Evolutionary conservation across 1,140 invertebrate species (phyloP).

Genomic region (Stenopsyche tienmushanensis): DNA sequence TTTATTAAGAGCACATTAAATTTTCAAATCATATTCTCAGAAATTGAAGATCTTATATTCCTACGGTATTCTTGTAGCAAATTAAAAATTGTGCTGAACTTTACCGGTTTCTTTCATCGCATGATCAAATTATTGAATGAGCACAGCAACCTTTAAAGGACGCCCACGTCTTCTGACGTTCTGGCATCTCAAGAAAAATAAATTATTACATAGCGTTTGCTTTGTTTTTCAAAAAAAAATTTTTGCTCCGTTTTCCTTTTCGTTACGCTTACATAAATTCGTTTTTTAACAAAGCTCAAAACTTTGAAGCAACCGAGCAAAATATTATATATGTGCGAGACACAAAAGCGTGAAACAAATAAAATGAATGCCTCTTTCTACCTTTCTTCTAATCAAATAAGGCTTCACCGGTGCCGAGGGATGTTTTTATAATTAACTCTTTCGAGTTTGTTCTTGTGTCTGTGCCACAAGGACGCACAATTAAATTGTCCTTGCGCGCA

Average conservation of each 20-base stretch:
- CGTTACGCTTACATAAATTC: neutral
- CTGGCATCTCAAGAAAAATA: neutral
- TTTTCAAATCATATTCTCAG: no score
- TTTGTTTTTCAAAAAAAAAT: neutral
- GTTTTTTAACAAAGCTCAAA: neutral
- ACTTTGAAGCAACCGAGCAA: neutral
- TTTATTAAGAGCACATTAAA: no score
- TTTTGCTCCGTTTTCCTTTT: neutral
- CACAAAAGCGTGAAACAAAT: neutral
- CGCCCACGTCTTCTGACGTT: neutral
- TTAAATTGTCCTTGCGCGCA: no score
- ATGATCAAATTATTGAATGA: no score
- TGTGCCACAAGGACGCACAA: no score
- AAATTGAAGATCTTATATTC: no score
- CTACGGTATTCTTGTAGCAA: no score
- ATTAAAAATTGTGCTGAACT: no score
- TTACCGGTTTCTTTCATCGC: no score
- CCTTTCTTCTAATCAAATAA: neutral
- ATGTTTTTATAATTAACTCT: neutral
- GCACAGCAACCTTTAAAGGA: no score
- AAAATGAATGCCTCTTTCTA: neutral
- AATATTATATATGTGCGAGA: no score
- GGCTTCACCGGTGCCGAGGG: neutral
- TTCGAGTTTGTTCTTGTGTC: no score
- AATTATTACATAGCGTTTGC: neutral